Conservation (phyloP, 1,140 invertebrate species). For the Drosophila jambulina region DNA sequence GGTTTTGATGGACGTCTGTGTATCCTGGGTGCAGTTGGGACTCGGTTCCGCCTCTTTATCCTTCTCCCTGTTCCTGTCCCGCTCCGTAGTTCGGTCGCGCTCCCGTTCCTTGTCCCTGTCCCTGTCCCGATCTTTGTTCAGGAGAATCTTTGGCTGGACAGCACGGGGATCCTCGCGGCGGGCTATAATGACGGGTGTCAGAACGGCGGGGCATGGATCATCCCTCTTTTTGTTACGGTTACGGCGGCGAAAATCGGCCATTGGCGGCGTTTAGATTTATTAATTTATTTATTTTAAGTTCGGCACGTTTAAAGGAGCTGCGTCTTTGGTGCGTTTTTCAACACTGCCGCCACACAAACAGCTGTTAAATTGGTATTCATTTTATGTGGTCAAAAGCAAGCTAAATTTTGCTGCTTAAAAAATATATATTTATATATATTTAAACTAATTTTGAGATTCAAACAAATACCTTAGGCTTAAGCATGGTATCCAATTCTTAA, state of each 20-base stretch:
- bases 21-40: constrained; percentile 35
- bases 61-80: not conserved
- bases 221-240: constrained; percentile 69
- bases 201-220: constrained; percentile 24
- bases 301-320: constrained; percentile 20
- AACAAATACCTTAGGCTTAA: not conserved
- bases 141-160: constrained; percentile 65
- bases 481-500: too few species aligned
- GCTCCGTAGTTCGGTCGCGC: constrained; percentile 15
- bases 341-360: constrained; percentile 1
- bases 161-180: constrained; percentile 57
- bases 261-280: constrained; percentile 1
- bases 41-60: constrained; percentile 26
- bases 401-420: not conserved
- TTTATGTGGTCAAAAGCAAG: not conserved
- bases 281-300: constrained; percentile 10
- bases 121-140: constrained; percentile 62
- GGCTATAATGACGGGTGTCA: constrained; percentile 60
- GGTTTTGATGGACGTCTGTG: constrained; percentile 47
- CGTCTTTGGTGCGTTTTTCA: not conserved
- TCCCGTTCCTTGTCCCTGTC: constrained; percentile 25
- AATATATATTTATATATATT: too few species aligned
- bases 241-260: constrained; percentile 62
- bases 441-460: not conserved
- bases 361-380: constrained; percentile 1